These are phyloP conservation scores for Papilio helenus DNA, from an alignment of 1,140 invertebrate genomes.

Conservation along the genomic window DNA sequence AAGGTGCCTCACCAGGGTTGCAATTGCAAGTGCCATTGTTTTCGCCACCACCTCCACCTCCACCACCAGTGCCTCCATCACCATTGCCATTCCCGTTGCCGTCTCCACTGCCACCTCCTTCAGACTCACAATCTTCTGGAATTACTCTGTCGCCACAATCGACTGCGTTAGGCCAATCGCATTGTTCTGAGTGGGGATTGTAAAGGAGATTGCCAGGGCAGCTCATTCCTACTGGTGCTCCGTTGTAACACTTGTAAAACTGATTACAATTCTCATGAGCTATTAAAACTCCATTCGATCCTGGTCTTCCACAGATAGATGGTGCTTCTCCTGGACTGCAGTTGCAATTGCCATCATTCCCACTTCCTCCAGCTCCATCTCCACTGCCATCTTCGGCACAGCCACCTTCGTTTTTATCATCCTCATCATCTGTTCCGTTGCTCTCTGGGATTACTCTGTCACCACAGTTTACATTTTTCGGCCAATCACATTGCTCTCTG, in stretches of 20 bases:
- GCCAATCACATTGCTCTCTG: slow-evolving; percentile 59
- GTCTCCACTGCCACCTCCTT: background rate
- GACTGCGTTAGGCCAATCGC: slow-evolving; percentile 81
- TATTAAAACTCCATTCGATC: slow-evolving; percentile 42
- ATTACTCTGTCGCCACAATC: slow-evolving; percentile 48
- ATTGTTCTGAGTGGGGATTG: slow-evolving; percentile 48
- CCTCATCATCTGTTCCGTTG: background rate
- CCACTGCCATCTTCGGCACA: background rate
- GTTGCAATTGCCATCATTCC: slow-evolving; percentile 41
- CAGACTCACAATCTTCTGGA: background rate
- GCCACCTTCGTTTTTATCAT: background rate
- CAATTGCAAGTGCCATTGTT: slow-evolving; percentile 38
- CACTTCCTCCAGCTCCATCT: slow-evolving; percentile 16
- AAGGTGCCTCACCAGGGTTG: slow-evolving; percentile 38
- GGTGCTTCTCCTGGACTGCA: slow-evolving; percentile 48
- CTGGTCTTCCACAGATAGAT: slow-evolving; percentile 40
- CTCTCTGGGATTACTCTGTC: slow-evolving; percentile 44
- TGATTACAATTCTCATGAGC: slow-evolving; percentile 54
- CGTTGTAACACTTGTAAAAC: slow-evolving; percentile 51
- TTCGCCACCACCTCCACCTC: slow-evolving; percentile 16
- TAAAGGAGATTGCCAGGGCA: slow-evolving; percentile 47
- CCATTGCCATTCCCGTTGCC: background rate
- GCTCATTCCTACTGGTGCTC: slow-evolving; percentile 54
- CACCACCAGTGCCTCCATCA: background rate
- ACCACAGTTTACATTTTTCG: slow-evolving; percentile 78